Base-by-base conservation (phyloP, 2,113 vertebrate genomes). In the Microcebus griseorufus region DNA sequence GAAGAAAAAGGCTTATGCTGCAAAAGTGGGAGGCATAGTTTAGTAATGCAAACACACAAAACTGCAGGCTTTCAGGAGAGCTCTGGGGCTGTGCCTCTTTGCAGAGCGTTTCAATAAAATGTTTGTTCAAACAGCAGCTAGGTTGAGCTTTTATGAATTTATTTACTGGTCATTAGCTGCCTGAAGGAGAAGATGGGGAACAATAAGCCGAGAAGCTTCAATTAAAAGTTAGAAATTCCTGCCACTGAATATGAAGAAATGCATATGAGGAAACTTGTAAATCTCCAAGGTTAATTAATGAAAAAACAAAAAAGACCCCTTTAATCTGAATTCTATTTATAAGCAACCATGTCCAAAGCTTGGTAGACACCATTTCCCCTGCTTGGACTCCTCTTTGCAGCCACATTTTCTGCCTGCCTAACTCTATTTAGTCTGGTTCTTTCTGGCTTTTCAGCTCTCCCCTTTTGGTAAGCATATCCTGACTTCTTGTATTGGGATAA, bases 201-300 rank as follows among this genome's bases (percentile, higher is more conserved):
- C 76, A 90, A 91, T 90, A 94, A 94, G n/a, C 34, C 4, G 87
- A 90, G 86, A 89, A 39, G n/a, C 70, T 92, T 81, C 93, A 84
- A 93, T 92, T 79, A 97, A 95, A 93, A 95, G 94, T 95, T 72
- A 95, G 83, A 86, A 62, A 94, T 80, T 87, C 55, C n/a, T 92
- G 16, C 67, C 58, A 69, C n/a, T 32, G 14, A 95, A 96, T 45
- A 76, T 45, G 42, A 95, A 95, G 86, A 73, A 83, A 87, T 73
- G 65, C 48, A 65, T 83, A 53, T 53, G 45, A 87, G 34, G 48
- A 81, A 93, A 86, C 80, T 62, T 78, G 60, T 62, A 84, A 75
- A 80, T 79, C 82, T 93, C 87, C 11, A 90, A 92, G 48, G 62
- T 45, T 95, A 89, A 81, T 89, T 69, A 88, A 64, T 18, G 42